Conservation (phyloP, 2,113 vertebrate genomes). For the Panthera tigris region DNA sequence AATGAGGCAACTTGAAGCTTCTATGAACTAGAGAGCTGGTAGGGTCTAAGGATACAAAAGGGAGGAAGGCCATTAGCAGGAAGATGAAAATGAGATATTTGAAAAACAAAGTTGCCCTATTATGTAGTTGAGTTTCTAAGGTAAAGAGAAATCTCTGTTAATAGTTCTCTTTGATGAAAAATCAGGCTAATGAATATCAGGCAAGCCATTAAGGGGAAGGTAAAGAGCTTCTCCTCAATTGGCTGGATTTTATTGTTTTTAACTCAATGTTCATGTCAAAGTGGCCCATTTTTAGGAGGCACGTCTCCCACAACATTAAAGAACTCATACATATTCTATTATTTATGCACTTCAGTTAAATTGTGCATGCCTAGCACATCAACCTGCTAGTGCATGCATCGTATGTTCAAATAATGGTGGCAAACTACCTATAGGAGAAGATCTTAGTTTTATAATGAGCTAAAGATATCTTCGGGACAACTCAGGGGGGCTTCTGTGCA, state of each 20-base stretch:
- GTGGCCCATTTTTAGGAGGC: neutral
- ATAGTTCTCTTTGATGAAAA: neutral
- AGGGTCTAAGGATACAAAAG: neutral
- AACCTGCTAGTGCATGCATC: neutral
- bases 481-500: neutral
- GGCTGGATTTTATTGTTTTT: neutral
- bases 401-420: neutral
- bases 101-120: neutral
- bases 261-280: neutral
- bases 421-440: neutral
- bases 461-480: neutral
- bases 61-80: neutral
- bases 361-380: neutral
- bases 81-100: neutral
- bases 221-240: neutral
- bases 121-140: neutral
- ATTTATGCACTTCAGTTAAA: neutral
- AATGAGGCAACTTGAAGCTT: neutral
- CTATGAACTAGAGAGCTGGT: neutral
- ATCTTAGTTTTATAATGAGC: neutral
- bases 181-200: neutral
- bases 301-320: neutral
- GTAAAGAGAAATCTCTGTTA: neutral
- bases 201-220: neutral
- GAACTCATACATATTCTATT: neutral